A percentile compares a stretch with the other conserved stretches of the same genome.
These are phyloP conservation scores for Petromus typicus DNA, from an alignment of 2,113 vertebrate genomes.

Conservation along the genomic window DNA sequence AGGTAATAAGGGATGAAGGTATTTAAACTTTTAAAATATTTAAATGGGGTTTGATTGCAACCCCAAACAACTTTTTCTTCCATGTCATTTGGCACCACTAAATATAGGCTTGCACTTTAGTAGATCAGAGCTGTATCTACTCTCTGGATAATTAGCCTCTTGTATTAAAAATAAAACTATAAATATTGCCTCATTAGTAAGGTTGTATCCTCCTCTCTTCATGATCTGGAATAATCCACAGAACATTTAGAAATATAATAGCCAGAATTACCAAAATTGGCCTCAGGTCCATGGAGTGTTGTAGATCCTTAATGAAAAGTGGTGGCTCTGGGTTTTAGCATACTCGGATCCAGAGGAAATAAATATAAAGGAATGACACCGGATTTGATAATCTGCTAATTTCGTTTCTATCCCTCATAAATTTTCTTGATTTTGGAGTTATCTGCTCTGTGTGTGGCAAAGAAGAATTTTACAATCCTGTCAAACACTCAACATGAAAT, in stretches of 20 bases:
- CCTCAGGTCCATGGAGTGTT: not conserved
- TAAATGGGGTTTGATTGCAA: conserved; percentile 80
- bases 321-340: conserved; percentile 4
- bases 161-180: conserved; percentile 79
- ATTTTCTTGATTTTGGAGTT: not conserved
- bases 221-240: conserved; percentile 35
- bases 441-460: not conserved
- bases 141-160: conserved; percentile 74
- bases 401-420: not conserved
- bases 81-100: conserved; percentile 60
- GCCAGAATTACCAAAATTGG: not conserved
- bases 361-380: not conserved
- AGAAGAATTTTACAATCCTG: not conserved
- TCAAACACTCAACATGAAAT: not conserved
- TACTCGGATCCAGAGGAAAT: not conserved
- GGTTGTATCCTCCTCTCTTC: conserved; percentile 27
- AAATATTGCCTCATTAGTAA: conserved; percentile 73
- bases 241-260: conserved; percentile 42
- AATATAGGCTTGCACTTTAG: conserved; percentile 67
- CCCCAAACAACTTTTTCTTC: conserved; percentile 69
- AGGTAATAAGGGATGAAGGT: conserved; percentile 59
- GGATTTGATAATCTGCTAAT: not conserved
- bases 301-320: conserved; percentile 23
- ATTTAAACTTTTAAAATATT: conserved; percentile 80
- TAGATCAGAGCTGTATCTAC: conserved; percentile 39